Base-by-base conservation (phyloP, 2,888 invertebrate species). In the Ormyrus rosae region DNA sequence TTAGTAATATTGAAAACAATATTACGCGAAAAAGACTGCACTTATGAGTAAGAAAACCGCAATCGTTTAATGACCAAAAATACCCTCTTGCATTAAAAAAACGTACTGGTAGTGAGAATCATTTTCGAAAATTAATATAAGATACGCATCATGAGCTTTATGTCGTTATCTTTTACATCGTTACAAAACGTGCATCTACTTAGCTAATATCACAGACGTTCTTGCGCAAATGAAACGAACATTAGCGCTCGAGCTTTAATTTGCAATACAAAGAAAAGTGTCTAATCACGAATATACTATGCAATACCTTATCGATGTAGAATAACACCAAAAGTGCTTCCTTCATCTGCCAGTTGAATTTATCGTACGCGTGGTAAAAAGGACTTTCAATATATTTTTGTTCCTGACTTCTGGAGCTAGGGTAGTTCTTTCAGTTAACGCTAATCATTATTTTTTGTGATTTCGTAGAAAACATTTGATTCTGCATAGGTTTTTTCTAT, bases 251-350 rank as follows among this genome's bases (percentile, higher is more conserved):
- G 55, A 63, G 50, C 56, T 63, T 48, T 63, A 61, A 69, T 70
- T 75, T 75, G 60, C 53, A 56, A 48, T 74, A 67, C 2, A 34
- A 53, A 67, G 55, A 51, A 61, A 63, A 56, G 13, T 76, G 48
- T 71, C 68, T 81, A 13, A 81, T 74, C 51, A 53, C 48, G 70
- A 56, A 73, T 73, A 58, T 68, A 60, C 46, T 65, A 80, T 60
- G 64, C 51, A 77, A 73, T 77, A 73, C 46, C 45, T 73, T 58
- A 73, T 51, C 51, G 7, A 61, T 65, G 46, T 78, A 80, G 67
- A 74, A 64, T 60, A 70, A 76, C 68, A 83, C 75, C 78, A 80
- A 80, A 82, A 78, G 81, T 83, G 80, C 83, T 83, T 81, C 81
- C 80, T 83, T 81, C 55, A 76, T 76, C 60, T 74, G 50, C n/a